Base-by-base conservation (phyloP, 2,888 invertebrate species). In the Cheilosia grossa region DNA sequence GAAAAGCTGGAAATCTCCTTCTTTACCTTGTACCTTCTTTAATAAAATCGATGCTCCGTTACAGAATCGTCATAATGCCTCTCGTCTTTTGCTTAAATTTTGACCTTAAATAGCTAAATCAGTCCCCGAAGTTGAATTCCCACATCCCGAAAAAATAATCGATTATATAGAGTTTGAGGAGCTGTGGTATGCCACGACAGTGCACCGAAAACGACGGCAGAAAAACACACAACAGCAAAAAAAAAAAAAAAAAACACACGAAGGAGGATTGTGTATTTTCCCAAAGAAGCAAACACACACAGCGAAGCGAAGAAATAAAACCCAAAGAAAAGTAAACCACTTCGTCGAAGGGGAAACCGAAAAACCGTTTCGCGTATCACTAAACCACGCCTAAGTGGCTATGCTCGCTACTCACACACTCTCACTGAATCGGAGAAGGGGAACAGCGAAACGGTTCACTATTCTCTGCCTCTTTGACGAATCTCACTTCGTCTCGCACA, bases 51-150 rank as follows among this genome's bases (percentile, higher is more conserved):
- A 37, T 37, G 4, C 37, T 13, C 10, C 4, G 37, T 37, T 13
- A 37, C 33, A 37, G 2, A 13, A 21, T n/a, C 19, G 30, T 49
- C 33, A 17, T 13, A 47, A 47, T 19, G 42, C 54, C 4, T 37
- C 37, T 37, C 37, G 47, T 21, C 49, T 78, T 19, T 61, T 5
- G 27, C 67, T 77, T 75, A 49, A 85, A 75, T 81, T 81, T 72
- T 81, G 81, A 81, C 85, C 85, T 85, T 85, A 85, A 85, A 85
- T 72, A 69, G 51, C 70, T 80, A 75, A 66, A 85, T 72, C 75
- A 81, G 75, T 63, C 67, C 61, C 42, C 75, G 17, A 59, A 77
- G 75, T 72, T 56, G 19, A 49, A 66, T 66, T 75, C 21, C 47
- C 49, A 77, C 44, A 58, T 72, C 56, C 80, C 42, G 49, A 72